Conservation (phyloP, 2,113 vertebrate species). For the Dipodomys merriami region DNA sequence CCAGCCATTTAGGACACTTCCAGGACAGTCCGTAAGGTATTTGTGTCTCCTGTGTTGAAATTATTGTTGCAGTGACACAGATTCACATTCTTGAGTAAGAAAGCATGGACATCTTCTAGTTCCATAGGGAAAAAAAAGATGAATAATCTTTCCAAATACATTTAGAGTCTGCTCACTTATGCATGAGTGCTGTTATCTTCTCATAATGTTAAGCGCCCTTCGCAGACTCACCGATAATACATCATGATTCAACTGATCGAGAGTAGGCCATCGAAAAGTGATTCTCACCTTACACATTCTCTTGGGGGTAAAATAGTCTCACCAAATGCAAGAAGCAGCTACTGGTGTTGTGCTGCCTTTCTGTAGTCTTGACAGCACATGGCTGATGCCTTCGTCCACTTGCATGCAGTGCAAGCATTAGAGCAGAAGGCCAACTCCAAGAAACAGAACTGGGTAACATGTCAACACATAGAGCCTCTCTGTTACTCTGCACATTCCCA, state of each 20-base stretch:
- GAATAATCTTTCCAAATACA: not conserved
- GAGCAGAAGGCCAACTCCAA: not conserved
- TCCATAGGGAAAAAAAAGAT: not conserved
- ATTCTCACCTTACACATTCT: not conserved
- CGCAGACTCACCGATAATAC: not conserved
- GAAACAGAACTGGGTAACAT: not conserved
- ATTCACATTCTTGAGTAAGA: constrained; percentile 1
- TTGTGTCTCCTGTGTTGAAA: no score
- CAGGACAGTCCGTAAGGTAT: not conserved
- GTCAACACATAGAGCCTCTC: not conserved
- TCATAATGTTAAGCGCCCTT: not conserved
- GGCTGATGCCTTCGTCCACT: not conserved
- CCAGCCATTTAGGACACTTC: not conserved
- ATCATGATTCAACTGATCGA: not conserved
- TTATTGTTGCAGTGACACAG: not conserved
- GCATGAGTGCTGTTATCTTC: not conserved
- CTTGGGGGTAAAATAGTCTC: constrained; percentile 24
- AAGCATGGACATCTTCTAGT: not conserved
- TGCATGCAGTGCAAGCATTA: not conserved
- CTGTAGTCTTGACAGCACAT: not conserved
- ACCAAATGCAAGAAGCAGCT: constrained; percentile 36
- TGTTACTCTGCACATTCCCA: not conserved
- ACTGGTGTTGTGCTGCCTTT: not conserved
- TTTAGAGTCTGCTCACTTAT: not conserved
- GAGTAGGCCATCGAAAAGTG: no score